Evolutionary conservation across 2,797 vertebrate species (phyloP), one percentile per base, ranked within the genome.

Genomic region (Psittacula echo): DNA sequence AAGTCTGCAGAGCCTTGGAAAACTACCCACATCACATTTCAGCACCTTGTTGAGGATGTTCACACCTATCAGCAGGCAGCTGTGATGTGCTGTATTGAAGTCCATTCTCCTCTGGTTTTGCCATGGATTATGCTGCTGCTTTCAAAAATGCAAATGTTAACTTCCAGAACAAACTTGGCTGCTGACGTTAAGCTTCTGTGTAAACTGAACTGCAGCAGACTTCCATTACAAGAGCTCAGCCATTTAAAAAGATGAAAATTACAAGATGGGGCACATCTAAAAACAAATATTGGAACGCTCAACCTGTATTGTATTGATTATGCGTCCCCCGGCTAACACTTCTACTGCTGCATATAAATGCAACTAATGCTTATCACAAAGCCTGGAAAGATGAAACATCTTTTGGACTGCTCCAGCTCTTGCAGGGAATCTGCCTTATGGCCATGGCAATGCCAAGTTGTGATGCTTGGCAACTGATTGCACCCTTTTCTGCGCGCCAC

Each of bases 111-210:
- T 51, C 90, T 70, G 75, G 53, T 92, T 95, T 84, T 93, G 68
- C 70, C 85, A 72, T 94, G 96, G 78, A 95, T 95, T 94, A 92
- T 44, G 58, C 53, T 92, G 62, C 72, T 87, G 65, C 86, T 95
- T 95, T 95, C 92, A 93, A 91, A 96, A 95, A 97, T 94, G 95
- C 94, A 95, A 97, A 95, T 84, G 78, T 76, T 94, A 95, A 94
- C 90, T 94, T 84, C 81, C 72, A 95, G 85, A 96, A 95, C 92
- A 96, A 95, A 95, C 90, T 77, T 66, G 70, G 81, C 61, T 93
- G 95, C 93, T 93, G 87, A 79, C 48, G 67, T 81, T 97, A 95
- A 96, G 95, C 95, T 95, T 91, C 88, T 87, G 58, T 91, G 96
- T 87, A 94, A 97, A 95, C 93, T 89, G 81, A 96, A 96, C 90